Evolutionary conservation across 64 coral and sea anemone species (phyloP).

Genomic region (Cladopsammia gracilis): DNA sequence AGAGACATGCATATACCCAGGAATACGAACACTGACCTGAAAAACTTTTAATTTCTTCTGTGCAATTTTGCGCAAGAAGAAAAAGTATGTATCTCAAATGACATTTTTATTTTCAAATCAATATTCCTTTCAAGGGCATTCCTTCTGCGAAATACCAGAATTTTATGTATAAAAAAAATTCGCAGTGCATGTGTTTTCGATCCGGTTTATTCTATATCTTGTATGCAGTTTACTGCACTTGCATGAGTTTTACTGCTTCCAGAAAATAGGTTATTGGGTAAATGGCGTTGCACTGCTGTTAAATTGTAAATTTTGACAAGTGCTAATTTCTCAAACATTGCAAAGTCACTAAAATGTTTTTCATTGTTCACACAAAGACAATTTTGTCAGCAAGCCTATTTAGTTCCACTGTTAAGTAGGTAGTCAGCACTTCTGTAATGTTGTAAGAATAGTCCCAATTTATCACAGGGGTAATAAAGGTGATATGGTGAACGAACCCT

Average conservation of each 20-base stretch:
- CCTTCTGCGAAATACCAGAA: background rate
- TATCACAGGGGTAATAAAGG: slow-evolving; percentile 25
- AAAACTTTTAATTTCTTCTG: background rate
- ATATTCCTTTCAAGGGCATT: background rate
- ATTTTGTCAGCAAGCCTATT: background rate
- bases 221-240: background rate
- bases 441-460: slow-evolving; percentile 6
- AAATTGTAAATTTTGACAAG: background rate
- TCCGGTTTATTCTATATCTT: background rate
- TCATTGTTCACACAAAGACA: background rate
- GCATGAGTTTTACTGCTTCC: background rate
- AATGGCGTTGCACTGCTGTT: too few species aligned
- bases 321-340: background rate
- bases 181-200: background rate
- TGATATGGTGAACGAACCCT: background rate
- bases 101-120: background rate
- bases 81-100: background rate
- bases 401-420: too few species aligned
- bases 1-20: background rate
- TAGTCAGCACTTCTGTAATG: background rate
- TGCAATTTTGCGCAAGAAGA: background rate
- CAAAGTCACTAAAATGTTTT: background rate
- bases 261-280: background rate
- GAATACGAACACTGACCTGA: background rate
- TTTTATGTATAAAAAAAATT: background rate